Percentiles rank a stretch among this genome's conserved stretches.
phyloP scores from a whole-genome alignment of 2,888 invertebrate genomes.

The Ectobius pallidus region DNA sequence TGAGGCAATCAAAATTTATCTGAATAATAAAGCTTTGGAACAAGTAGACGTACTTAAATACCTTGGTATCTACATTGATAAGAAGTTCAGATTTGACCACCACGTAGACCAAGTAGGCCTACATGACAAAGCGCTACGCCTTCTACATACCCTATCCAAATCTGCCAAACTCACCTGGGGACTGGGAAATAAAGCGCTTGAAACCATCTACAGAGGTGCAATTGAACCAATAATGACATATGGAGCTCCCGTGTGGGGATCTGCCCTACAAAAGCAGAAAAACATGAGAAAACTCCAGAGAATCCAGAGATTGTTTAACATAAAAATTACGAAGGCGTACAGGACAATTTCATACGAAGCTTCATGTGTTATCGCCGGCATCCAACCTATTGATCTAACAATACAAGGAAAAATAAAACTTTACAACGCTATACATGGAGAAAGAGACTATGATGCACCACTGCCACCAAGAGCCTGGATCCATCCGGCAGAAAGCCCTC shows the following conservation, averaged over 20 bases:
- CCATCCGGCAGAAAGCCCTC: no score
- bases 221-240: background rate
- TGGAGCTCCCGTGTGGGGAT: background rate
- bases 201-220: background rate
- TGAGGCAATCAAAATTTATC: background rate
- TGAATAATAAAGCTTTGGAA: background rate
- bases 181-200: background rate
- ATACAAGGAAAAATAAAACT: background rate
- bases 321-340: background rate
- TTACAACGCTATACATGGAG: background rate
- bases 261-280: background rate
- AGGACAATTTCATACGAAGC: background rate
- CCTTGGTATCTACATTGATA: background rate
- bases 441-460: background rate
- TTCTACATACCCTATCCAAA: background rate
- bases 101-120: background rate
- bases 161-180: background rate
- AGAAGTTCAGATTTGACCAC: background rate
- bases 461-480: no score
- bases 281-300: background rate
- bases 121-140: background rate
- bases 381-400: background rate
- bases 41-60: background rate
- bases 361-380: background rate
- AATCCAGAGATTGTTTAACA: constrained; percentile 1